Percentiles rank a stretch among this genome's conserved stretches.
These are phyloP conservation scores for Parapsyche elsis DNA, from an alignment of 1,140 invertebrate genomes.

Conservation along the genomic window DNA sequence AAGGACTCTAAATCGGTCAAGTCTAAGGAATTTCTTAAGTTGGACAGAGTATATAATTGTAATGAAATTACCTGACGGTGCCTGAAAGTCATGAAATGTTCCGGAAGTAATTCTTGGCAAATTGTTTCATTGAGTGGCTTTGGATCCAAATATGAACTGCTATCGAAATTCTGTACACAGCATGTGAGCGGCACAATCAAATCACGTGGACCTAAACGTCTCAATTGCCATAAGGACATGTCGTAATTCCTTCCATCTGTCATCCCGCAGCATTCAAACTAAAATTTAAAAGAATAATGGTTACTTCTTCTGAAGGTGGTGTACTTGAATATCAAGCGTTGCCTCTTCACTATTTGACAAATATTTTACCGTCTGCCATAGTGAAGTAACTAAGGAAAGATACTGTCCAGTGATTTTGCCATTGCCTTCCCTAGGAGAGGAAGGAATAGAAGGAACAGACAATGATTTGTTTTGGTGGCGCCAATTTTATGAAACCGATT, in stretches of 20 bases:
- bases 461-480: neutral
- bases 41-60: no score
- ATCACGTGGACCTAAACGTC: slow-evolving; percentile 76
- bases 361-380: no score
- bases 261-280: slow-evolving; percentile 88
- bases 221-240: slow-evolving; percentile 83
- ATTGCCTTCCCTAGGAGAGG: no score
- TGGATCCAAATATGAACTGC: slow-evolving; percentile 79
- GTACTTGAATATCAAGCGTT: neutral
- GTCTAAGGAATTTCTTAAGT: no score
- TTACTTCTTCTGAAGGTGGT: no score
- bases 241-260: slow-evolving; percentile 82
- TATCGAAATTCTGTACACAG: slow-evolving; percentile 74
- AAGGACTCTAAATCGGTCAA: no score
- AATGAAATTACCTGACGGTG: slow-evolving; percentile 70
- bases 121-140: slow-evolving; percentile 75
- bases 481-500: slow-evolving; percentile 31
- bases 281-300: slow-evolving; percentile 57
- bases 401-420: no score
- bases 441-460: no score
- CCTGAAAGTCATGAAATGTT: slow-evolving; percentile 71
- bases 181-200: slow-evolving; percentile 82
- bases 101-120: slow-evolving; percentile 76
- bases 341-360: no score
- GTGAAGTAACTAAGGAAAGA: no score